A percentile compares a stretch with the other conserved stretches of the same genome.
Conservation (phyloP, 2,113 vertebrate genomes). For the Neomonachus schauinslandi region DNA sequence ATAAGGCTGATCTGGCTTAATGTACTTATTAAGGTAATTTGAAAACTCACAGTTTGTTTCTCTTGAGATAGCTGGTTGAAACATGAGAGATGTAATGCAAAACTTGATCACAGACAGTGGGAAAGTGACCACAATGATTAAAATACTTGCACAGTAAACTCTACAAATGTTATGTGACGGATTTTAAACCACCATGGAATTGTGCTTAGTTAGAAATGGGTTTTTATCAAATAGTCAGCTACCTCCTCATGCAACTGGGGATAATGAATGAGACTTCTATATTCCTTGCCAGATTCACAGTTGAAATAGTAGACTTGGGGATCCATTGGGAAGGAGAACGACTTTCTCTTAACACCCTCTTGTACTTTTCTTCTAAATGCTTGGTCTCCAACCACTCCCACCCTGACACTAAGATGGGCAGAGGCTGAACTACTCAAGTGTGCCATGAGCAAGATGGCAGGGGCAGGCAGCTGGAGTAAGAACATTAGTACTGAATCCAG, state of each 20-base stretch:
- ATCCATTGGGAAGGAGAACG: background rate
- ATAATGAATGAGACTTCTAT: background rate
- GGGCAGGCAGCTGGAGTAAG: background rate
- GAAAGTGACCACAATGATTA: background rate
- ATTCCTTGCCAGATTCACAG: background rate
- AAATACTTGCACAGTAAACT: background rate
- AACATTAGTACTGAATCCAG: background rate
- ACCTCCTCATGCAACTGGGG: background rate
- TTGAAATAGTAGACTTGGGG: background rate
- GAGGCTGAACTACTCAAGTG: background rate
- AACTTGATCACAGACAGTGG: background rate
- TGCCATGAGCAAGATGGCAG: background rate
- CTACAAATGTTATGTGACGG: background rate
- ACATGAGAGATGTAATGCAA: background rate
- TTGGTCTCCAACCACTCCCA: background rate
- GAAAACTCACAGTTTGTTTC: constrained; percentile 13
- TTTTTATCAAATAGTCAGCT: constrained; percentile 32
- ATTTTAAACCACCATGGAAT: background rate
- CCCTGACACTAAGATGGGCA: background rate
- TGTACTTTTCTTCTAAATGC: background rate
- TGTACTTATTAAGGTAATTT: constrained; percentile 14
- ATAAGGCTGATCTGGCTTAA: background rate
- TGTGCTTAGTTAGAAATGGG: background rate
- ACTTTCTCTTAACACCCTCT: background rate
- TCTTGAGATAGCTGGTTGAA: background rate